Evolutionary conservation across 2,888 invertebrate genomes (phyloP).

Genomic region (Choristoneura rosaceana): DNA sequence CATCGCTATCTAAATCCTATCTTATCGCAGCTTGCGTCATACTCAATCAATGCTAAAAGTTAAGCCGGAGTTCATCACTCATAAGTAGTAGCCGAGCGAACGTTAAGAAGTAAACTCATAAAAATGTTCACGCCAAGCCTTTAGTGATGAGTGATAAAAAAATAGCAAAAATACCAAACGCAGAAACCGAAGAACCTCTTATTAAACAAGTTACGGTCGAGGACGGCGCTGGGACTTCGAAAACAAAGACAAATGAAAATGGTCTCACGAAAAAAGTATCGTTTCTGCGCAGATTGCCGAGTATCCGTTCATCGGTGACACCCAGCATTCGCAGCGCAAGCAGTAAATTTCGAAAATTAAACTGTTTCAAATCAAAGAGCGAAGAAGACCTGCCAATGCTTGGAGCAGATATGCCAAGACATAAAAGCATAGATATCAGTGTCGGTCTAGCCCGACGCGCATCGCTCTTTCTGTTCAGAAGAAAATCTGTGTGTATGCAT

Average conservation of each 20-base stretch:
- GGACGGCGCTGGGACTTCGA: slow-evolving; percentile 49
- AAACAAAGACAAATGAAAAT: slow-evolving; percentile 47
- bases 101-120: slow-evolving; percentile 51
- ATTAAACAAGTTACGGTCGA: slow-evolving; percentile 24
- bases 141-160: slow-evolving; percentile 34
- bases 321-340: slow-evolving; percentile 64
- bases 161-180: background rate
- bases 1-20: slow-evolving; percentile 51
- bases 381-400: slow-evolving; percentile 65
- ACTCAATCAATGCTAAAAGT: slow-evolving; percentile 82
- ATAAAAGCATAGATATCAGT: slow-evolving; percentile 76
- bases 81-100: slow-evolving; percentile 60
- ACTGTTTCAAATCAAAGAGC: slow-evolving; percentile 63
- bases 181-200: slow-evolving; percentile 25
- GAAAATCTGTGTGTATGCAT: slow-evolving; percentile 72
- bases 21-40: slow-evolving; percentile 75
- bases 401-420: slow-evolving; percentile 69
- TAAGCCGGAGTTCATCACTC: slow-evolving; percentile 61
- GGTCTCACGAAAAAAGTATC: slow-evolving; percentile 47
- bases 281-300: slow-evolving; percentile 59
- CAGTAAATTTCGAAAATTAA: slow-evolving; percentile 63
- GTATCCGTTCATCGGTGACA: slow-evolving; percentile 58
- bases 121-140: slow-evolving; percentile 59
- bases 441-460: slow-evolving; percentile 74
- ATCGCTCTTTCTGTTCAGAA: slow-evolving; percentile 76